Percentiles rank a stretch among this genome's conserved stretches.
phyloP scores from a whole-genome alignment of 2,888 invertebrate species.

The Papilio elwesi region DNA sequence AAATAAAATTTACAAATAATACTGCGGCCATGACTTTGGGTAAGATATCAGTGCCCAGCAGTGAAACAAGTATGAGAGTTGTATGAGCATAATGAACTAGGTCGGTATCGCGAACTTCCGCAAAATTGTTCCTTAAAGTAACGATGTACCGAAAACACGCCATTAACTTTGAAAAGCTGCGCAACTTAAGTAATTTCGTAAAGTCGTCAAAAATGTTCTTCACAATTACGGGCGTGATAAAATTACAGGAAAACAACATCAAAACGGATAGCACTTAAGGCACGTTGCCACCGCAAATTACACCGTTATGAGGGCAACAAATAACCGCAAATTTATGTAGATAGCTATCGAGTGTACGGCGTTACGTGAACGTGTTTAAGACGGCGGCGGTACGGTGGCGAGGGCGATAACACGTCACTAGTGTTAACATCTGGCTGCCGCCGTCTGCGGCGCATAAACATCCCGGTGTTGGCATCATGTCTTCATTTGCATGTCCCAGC shows the following conservation, averaged over 20 bases:
- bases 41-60: background rate
- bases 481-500: slow-evolving; percentile 77
- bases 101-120: slow-evolving; percentile 6
- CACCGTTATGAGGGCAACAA: slow-evolving; percentile 72
- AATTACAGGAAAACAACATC: slow-evolving; percentile 64
- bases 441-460: slow-evolving; percentile 65
- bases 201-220: slow-evolving; percentile 58
- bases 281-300: slow-evolving; percentile 70
- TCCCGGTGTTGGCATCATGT: slow-evolving; percentile 69
- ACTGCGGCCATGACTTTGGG: background rate
- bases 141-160: slow-evolving; percentile 31
- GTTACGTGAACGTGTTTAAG: slow-evolving; percentile 76
- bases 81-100: slow-evolving; percentile 1
- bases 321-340: slow-evolving; percentile 80
- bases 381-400: slow-evolving; percentile 58
- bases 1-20: background rate
- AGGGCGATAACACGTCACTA: slow-evolving; percentile 70
- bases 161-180: slow-evolving; percentile 50
- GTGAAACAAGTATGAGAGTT: background rate
- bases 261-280: slow-evolving; percentile 57
- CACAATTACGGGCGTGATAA: slow-evolving; percentile 61
- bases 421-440: slow-evolving; percentile 69
- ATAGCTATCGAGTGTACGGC: slow-evolving; percentile 72
- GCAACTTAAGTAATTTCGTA: slow-evolving; percentile 54
- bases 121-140: slow-evolving; percentile 28